These are phyloP conservation scores for Mirza zaza DNA, from an alignment of 2,113 vertebrate genomes.

Conservation along the genomic window DNA sequence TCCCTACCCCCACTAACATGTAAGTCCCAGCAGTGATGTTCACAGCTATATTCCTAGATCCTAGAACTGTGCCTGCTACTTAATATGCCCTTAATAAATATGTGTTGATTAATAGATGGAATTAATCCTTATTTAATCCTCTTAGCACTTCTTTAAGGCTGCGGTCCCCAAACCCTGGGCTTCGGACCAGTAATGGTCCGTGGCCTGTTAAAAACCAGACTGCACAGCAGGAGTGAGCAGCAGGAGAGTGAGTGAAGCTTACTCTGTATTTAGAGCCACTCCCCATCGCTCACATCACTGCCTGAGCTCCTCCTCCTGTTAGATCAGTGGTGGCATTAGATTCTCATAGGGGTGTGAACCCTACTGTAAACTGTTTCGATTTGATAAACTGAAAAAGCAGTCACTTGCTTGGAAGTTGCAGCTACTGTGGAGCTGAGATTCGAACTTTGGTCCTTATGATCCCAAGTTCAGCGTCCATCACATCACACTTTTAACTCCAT, in stretches of 20 bases:
- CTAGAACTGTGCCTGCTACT: neutral
- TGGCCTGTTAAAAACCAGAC: no score
- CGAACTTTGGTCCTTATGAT: neutral
- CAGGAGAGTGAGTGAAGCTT: no score
- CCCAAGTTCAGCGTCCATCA: neutral
- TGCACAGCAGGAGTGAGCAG: no score
- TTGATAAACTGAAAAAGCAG: neutral
- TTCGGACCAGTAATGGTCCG: no score
- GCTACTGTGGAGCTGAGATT: neutral
- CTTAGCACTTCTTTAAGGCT: neutral
- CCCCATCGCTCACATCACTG: no score
- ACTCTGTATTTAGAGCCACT: no score
- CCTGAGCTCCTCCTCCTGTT: no score
- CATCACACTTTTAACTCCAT: neutral
- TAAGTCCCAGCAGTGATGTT: neutral
- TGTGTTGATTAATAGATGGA: neutral
- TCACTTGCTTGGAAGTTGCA: neutral
- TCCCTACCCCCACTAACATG: neutral
- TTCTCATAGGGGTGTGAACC: no score
- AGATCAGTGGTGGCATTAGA: no score
- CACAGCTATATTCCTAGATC: neutral
- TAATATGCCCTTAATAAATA: neutral
- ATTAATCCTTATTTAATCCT: neutral
- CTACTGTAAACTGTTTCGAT: neutral
- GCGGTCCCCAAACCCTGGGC: no score